Evolutionary conservation across 2,797 vertebrate species (phyloP), one percentile per base, ranked within the genome.

Genomic region (Girardinus metallicus): DNA sequence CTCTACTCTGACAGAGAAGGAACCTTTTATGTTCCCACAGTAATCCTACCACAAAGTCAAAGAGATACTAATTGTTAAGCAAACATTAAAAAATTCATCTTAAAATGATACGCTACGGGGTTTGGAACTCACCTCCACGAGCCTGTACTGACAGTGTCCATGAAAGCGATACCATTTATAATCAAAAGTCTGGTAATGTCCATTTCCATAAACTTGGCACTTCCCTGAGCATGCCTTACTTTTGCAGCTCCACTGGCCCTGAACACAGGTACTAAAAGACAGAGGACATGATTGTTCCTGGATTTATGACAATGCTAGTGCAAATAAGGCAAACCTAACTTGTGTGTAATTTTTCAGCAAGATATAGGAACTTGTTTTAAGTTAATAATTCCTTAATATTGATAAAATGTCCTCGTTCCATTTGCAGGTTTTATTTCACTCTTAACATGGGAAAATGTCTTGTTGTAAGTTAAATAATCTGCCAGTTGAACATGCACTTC

Each of bases 201-300:
- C 97, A 34, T 97, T 96, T 60, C 97, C 97, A 36, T 95, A 96
- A 74, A 97, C 94, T 73, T 96, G 95, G 84, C 97, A 97, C 13
- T 90, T 93, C 43, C 93, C 93, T 12, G 94, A 82, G 86, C 97
- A 97, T 0, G 92, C 88, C 41, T 95, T 70, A 11, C 94, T 85
- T 5, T 21, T 83, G 89, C 96, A 97, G 2, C 39, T 73, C 97
- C 97, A 97, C 74, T 91, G 87, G 26, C 96, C 96, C 73, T 90
- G 89, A 62, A 77, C 34, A 55, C 97, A 97, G 34, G 82, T 80
- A 74, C 97, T 97, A 86, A 2, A 76, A 86, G 16, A 68, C 0
- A 78, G 9, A 79, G 44, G 3, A 3, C 34, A n/a, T 2, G 31
- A n/a, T 7, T 31, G 26, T 5, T 12, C 26, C 0, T 15, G 26